Evolutionary conservation across 1,140 invertebrate genomes (phyloP), one percentile per base, ranked within the genome.

Genomic region (Polypedilum pembai): DNA sequence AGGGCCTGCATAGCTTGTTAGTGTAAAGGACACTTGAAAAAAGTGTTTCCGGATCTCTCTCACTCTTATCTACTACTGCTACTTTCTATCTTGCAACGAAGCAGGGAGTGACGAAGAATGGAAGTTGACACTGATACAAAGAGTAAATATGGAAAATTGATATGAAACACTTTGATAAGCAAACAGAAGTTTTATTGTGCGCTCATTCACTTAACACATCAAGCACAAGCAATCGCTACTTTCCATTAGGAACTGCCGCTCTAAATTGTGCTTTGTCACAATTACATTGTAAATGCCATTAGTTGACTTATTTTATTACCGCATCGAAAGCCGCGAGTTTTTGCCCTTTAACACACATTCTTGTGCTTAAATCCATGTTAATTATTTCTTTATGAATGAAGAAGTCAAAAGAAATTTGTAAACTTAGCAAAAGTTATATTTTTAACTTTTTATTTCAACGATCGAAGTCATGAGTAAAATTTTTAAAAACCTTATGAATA

Each of bases 91-190:
- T 33, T 33, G 24, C 24, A 56, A 15, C 12, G 15, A 56, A 56
- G n/a, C n/a, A n/a, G 69, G 69, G 69, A 40, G 69, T 72, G 69
- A 72, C 69, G 20, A 7, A 69, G 17, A n/a, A 69, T 1, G 17
- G 65, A 21, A 69, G 65, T 33, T 69, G 65, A 69, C 65, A 69
- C 65, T 69, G 65, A 69, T 69, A 69, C n/a, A 5, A 69, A 69
- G 17, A 69, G 65, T 21, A 69, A 69, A 69, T 69, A 69, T 8
- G 18, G n/a, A n/a, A 56, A 56, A 15, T 56, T 12, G 12, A 56
- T n/a, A 56, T 56, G 45, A 21, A 69, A 69, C 65, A 69, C 65
- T 69, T 21, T 69, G 20, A 69, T 20, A 18, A 21, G 65, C 18
- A 69, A 69, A 69, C 17, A 69, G 2, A 56, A 56, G 8, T 56